Percentiles rank a stretch among this genome's conserved stretches.
These are phyloP conservation scores for Conchocele bisecta DNA, from an alignment of 2,888 invertebrate genomes.

Conservation along the genomic window DNA sequence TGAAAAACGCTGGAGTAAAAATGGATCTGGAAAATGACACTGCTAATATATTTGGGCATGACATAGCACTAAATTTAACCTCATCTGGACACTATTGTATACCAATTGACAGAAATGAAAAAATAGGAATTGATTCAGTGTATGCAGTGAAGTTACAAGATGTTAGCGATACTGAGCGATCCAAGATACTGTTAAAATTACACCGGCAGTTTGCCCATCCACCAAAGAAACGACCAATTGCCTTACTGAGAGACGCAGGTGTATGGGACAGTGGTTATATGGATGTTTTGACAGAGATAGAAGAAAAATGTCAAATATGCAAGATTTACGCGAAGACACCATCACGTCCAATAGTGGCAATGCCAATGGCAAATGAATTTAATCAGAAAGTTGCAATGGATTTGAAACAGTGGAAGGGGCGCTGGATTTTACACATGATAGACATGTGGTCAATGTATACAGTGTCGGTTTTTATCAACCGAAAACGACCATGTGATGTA, in stretches of 20 bases:
- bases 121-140: constrained; percentile 13
- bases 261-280: constrained; percentile 29
- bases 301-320: constrained; percentile 17
- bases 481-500: constrained; percentile 31
- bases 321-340: constrained; percentile 21
- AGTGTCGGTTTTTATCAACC: constrained; percentile 26
- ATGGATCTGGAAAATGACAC: constrained; percentile 24
- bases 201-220: constrained; percentile 35
- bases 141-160: constrained; percentile 16
- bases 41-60: constrained; percentile 26
- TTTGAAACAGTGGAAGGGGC: constrained; percentile 37
- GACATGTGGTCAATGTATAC: constrained; percentile 46
- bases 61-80: constrained; percentile 14
- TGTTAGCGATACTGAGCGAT: background rate
- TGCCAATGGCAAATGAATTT: constrained; percentile 37
- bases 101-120: constrained; percentile 17
- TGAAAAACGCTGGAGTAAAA: constrained; percentile 33
- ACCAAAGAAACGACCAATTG: constrained; percentile 14
- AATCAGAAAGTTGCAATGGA: constrained; percentile 47
- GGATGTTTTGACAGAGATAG: constrained; percentile 2
- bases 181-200: constrained; percentile 6
- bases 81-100: constrained; percentile 31
- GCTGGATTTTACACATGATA: constrained; percentile 43
- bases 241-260: constrained; percentile 30
- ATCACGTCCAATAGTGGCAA: constrained; percentile 23